These are phyloP conservation scores for Eupithecia vulgata DNA, from an alignment of 2,888 invertebrate species.

Conservation along the genomic window DNA sequence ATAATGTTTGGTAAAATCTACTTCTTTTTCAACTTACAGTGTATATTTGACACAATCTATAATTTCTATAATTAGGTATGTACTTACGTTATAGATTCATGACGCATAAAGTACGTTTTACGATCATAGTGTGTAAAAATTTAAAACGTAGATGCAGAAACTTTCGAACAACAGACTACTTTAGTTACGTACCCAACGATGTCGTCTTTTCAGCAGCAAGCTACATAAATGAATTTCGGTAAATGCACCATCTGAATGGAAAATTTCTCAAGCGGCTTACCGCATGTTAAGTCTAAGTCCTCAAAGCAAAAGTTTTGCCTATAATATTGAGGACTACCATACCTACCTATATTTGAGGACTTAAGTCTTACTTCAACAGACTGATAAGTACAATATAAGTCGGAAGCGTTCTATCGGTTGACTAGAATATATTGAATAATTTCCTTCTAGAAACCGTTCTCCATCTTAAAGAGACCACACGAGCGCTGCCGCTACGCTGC, in stretches of 20 bases:
- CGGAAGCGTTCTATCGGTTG: neutral
- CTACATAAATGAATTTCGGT: neutral
- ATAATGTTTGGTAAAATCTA: too few species aligned
- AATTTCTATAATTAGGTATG: too few species aligned
- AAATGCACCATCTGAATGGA: neutral
- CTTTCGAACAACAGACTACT: neutral
- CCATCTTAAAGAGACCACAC: too few species aligned
- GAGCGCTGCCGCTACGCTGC: too few species aligned
- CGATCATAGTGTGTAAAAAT: too few species aligned
- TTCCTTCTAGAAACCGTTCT: neutral
- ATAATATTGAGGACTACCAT: neutral
- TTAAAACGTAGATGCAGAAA: neutral
- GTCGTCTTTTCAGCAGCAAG: neutral
- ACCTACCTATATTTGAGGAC: neutral
- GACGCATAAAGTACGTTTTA: too few species aligned
- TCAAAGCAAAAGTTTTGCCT: neutral
- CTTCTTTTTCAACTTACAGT: too few species aligned
- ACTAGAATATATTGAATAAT: neutral
- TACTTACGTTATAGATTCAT: too few species aligned
- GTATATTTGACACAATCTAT: too few species aligned
- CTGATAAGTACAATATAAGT: neutral
- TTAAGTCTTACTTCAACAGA: neutral
- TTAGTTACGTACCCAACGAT: neutral
- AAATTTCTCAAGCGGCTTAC: neutral
- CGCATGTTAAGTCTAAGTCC: neutral